Conservation (phyloP, 2,797 vertebrate species). For the Gymnoscopelus braueri region DNA sequence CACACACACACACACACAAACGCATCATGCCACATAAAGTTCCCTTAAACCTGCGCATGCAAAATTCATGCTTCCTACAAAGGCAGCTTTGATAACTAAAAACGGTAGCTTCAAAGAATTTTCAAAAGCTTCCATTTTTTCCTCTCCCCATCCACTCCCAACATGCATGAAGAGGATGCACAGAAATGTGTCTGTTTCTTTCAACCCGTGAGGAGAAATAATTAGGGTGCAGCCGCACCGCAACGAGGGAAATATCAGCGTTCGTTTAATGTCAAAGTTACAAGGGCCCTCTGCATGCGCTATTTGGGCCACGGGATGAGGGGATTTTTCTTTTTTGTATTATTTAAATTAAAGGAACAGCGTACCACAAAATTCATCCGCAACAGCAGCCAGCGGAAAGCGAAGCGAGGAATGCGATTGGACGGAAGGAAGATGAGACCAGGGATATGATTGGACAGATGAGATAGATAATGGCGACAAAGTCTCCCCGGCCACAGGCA, state of each 20-base stretch:
- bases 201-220: too few relatives aligned
- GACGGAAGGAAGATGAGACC: constrained; percentile 20
- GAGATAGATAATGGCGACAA: constrained; percentile 57
- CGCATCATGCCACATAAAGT: constrained; percentile 34
- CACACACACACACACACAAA: constrained; percentile 4
- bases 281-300: too few relatives aligned
- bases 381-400: too few relatives aligned
- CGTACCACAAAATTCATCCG: too few relatives aligned
- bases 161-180: too few relatives aligned
- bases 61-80: constrained; percentile 72
- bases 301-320: too few relatives aligned
- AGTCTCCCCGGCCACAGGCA: constrained; percentile 58
- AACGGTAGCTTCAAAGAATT: constrained; percentile 69
- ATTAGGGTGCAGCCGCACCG: too few relatives aligned
- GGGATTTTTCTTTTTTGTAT: too few relatives aligned
- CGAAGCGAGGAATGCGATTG: constrained; percentile 21
- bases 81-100: constrained; percentile 73
- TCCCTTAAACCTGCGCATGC: constrained; percentile 67
- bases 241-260: too few relatives aligned
- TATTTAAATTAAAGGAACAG: too few relatives aligned
- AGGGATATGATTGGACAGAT: constrained; percentile 51
- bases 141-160: not conserved
- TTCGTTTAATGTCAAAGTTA: too few relatives aligned
- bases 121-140: constrained; percentile 47
- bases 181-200: too few relatives aligned